Base-by-base conservation (phyloP, 2,113 vertebrate genomes). In the Manacus vitellinus region DNA sequence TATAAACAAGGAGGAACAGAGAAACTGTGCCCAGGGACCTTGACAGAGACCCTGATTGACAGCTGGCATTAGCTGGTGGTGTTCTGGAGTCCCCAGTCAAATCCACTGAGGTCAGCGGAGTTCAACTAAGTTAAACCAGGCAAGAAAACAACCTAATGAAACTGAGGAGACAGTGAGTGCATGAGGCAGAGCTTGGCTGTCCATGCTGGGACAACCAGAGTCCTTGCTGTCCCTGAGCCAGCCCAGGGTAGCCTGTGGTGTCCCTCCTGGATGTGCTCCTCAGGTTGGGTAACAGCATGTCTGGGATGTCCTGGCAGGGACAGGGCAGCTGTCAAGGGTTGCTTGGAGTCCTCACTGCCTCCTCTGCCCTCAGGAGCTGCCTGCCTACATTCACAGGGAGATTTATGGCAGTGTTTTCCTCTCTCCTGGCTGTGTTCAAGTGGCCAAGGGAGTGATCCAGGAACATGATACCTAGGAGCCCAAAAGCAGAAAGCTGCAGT, bases 371-470 rank as follows among this genome's bases (percentile, higher is more conserved):
- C n/a, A 9, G 76, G 35, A 92, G 61, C 89, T 95, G 73, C 85
- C 83, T 74, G 80, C 19, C 27, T 1, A 4, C 62, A 23, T 86
- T 91, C 72, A 71, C 2, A 2, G 68, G 35, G 54, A 80, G 89
- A 92, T 94, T 91, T 71, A 87, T 78, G 86, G 80, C 1, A 10
- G 65, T 95, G 65, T 80, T 97, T 92, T 94, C 59, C 46, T 93
- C 78, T 90, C 27, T 75, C 56, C 55, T 0, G 7, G 30, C 72
- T 86, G 68, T 22, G 30, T 71, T 91, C 44, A 47, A 67, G 68
- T 55, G 73, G 56, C 73, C n/a, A 63, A 87, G 70, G 65, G 70
- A 15, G 73, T 61, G 74, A 95, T 85, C 66, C 41, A 56, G 72
- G 18, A 71, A 46, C 28, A 3, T 3, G 44, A 21, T 18, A 39